phyloP scores from a whole-genome alignment of 2,797 vertebrate genomes.

The Tenualosa thibaudeaui region DNA sequence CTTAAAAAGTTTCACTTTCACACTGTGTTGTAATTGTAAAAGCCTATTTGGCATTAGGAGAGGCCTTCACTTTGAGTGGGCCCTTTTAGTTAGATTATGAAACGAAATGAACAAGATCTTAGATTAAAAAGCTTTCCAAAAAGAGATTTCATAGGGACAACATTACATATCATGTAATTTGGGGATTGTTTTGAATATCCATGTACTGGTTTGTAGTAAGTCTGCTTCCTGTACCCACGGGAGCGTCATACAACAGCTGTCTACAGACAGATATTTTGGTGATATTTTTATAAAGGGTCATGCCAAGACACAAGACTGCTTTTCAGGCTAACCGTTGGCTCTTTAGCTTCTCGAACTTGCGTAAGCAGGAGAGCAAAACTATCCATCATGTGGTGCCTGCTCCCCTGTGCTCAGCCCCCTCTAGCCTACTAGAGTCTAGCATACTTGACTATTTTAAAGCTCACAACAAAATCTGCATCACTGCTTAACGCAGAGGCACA shows the following conservation, averaged over 20 bases:
- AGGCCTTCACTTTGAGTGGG: no score
- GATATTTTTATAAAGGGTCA: not conserved
- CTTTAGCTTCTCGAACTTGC: not conserved
- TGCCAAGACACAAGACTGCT: not conserved
- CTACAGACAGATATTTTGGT: not conserved
- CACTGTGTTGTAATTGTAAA: no score
- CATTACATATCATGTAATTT: not conserved
- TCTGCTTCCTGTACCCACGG: not conserved
- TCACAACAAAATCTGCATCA: not conserved
- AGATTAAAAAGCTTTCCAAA: not conserved
- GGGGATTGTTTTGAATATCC: not conserved
- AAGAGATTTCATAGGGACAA: not conserved
- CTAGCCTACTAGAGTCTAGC: no score
- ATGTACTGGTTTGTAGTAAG: not conserved
- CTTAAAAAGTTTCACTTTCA: no score
- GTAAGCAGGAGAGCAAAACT: slow-evolving; percentile 4
- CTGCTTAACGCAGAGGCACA: not conserved
- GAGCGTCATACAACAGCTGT: not conserved
- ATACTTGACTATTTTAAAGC: not conserved
- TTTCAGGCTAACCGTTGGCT: slow-evolving; percentile 7
- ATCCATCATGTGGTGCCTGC: not conserved
- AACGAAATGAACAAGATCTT: not conserved
- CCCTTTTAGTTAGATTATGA: not conserved
- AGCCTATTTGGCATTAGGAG: no score
- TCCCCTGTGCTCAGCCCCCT: not conserved